Percentiles rank a stretch among this genome's conserved stretches.
These are phyloP conservation scores for Caerostris darwini DNA, from an alignment of 1,140 invertebrate genomes.

Conservation along the genomic window DNA sequence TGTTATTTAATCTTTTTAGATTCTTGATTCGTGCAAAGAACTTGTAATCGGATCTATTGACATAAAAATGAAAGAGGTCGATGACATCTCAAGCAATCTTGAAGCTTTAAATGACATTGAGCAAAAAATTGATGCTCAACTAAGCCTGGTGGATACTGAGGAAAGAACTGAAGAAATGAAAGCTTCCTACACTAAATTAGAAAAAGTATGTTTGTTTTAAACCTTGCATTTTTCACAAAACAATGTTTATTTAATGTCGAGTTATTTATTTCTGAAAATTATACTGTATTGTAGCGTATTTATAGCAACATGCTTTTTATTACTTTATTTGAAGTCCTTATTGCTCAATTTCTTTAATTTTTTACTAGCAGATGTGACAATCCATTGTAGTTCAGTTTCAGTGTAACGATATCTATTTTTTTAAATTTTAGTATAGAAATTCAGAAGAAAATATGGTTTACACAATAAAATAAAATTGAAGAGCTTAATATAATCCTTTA, in stretches of 20 bases:
- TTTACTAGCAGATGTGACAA: too few relatives aligned
- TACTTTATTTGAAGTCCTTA: too few relatives aligned
- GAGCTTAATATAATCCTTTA: too few relatives aligned
- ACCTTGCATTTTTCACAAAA: neutral
- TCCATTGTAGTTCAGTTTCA: too few relatives aligned
- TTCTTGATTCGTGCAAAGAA: conserved; percentile 14
- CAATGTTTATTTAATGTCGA: neutral
- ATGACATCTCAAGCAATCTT: neutral
- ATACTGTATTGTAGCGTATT: too few relatives aligned
- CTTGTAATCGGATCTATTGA: conserved; percentile 50
- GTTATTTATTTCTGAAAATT: too few relatives aligned
- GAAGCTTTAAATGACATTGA: conserved; percentile 16
- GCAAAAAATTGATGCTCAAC: neutral
- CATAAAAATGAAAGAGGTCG: conserved; percentile 58
- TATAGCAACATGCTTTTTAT: too few relatives aligned
- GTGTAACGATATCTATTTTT: too few relatives aligned
- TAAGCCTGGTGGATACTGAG: neutral
- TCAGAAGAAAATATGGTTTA: too few relatives aligned
- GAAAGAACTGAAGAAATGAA: conserved; percentile 37
- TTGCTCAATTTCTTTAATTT: too few relatives aligned
- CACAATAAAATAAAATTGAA: too few relatives aligned
- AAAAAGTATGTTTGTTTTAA: conserved; percentile 1
- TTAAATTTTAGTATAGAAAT: too few relatives aligned
- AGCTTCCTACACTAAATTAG: conserved; percentile 31
- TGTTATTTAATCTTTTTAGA: neutral